Percentiles rank a stretch among this genome's conserved stretches.
phyloP scores from a whole-genome alignment of 2,113 vertebrate species.

The Indicator indicator region DNA sequence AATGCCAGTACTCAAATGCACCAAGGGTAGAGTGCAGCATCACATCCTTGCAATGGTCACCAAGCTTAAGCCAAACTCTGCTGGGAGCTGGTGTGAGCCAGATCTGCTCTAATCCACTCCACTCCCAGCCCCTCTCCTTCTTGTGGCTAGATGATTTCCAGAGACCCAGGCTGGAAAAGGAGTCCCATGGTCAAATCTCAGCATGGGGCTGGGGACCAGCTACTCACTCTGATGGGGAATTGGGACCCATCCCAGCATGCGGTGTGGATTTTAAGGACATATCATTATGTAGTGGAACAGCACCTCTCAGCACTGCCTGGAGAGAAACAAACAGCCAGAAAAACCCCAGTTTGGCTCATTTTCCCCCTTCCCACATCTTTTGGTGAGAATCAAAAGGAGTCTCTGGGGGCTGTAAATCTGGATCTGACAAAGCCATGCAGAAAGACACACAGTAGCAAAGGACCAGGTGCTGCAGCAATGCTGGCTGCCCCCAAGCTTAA shows the following conservation, averaged over 20 bases:
- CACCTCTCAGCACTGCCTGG: not conserved
- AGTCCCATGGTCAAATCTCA: not conserved
- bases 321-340: slow-evolving; percentile 25
- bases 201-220: not conserved
- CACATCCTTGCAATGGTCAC: fast-evolving
- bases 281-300: not conserved
- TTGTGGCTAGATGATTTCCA: fast-evolving
- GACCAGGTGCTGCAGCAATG: not conserved
- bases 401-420: slow-evolving; percentile 2
- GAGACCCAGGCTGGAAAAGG: not conserved
- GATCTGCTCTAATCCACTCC: not conserved
- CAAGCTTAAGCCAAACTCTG: not conserved
- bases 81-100: not conserved
- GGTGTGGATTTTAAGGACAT: not conserved
- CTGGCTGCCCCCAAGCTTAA: not conserved
- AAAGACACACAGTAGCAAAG: fast-evolving
- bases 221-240: fast-evolving
- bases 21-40: fast-evolving
- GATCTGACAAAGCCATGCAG: not conserved
- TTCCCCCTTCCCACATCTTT: slow-evolving; percentile 30
- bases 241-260: fast-evolving
- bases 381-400: not conserved
- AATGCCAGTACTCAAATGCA: fast-evolving
- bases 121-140: not conserved
- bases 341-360: not conserved